Percentiles rank a stretch among this genome's conserved stretches.
phyloP scores from a whole-genome alignment of 2,888 invertebrate species.

The Tetrapedia diversipes region DNA sequence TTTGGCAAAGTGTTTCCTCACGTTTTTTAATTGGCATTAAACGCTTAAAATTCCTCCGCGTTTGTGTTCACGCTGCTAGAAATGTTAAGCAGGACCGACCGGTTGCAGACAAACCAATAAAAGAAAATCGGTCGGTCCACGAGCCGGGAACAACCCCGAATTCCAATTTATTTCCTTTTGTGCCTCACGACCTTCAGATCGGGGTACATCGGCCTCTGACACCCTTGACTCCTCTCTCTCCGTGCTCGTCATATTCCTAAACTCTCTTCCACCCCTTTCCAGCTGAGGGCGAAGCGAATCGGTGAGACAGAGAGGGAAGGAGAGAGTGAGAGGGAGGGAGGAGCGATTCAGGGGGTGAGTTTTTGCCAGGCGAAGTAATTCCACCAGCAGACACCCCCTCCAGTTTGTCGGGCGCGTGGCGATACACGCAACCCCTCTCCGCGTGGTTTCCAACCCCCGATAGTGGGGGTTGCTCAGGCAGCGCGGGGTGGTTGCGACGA shows the following conservation, averaged over 20 bases:
- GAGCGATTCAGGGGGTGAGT: constrained; percentile 26
- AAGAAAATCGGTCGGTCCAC: constrained; percentile 11
- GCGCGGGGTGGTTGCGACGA: constrained; percentile 60
- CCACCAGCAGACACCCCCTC: constrained; percentile 75
- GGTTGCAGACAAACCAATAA: neutral
- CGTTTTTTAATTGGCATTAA: constrained; percentile 16
- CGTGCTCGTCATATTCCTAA: constrained; percentile 43
- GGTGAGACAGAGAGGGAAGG: constrained; percentile 16
- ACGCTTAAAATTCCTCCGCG: neutral
- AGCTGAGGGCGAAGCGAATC: neutral
- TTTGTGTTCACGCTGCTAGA: neutral
- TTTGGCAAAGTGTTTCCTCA: neutral
- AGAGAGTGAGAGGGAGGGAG: neutral
- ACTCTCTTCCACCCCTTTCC: constrained; percentile 44
- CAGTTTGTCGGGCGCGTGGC: constrained; percentile 72
- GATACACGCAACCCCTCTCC: constrained; percentile 67
- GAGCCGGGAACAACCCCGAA: constrained; percentile 32
- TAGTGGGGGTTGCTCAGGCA: constrained; percentile 48
- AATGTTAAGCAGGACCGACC: neutral
- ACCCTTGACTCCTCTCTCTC: constrained; percentile 16
- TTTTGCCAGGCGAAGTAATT: constrained; percentile 75
- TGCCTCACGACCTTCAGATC: constrained; percentile 52
- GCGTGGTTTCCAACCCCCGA: constrained; percentile 37
- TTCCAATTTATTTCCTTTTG: constrained; percentile 52
- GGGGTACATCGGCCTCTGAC: constrained; percentile 55